Conservation (phyloP, 2,888 invertebrate species). For the Sarcophaga carnaria region DNA sequence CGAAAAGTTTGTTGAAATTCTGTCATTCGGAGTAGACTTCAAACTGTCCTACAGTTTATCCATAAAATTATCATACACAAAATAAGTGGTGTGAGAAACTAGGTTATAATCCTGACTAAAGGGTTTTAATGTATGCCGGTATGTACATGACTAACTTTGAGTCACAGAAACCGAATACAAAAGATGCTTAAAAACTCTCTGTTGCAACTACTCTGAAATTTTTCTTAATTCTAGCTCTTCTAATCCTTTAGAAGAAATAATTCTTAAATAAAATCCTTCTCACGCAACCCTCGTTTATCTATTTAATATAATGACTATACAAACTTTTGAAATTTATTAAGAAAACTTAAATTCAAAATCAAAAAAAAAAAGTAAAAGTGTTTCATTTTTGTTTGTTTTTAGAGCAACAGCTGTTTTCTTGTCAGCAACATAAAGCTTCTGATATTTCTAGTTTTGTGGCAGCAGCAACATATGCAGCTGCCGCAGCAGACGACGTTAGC, state of each 20-base stretch:
- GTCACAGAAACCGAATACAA: too few species aligned
- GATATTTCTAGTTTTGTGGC: slow-evolving; percentile 54
- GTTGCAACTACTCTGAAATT: too few species aligned
- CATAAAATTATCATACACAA: too few species aligned
- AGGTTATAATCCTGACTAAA: too few species aligned
- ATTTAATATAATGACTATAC: slow-evolving; percentile 12
- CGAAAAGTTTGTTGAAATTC: too few species aligned
- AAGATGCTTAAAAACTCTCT: too few species aligned
- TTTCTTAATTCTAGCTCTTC: too few species aligned
- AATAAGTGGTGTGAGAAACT: too few species aligned
- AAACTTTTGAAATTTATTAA: not conserved
- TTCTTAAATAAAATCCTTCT: not conserved
- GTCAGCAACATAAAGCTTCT: slow-evolving; percentile 57
- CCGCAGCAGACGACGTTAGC: slow-evolving; percentile 46
- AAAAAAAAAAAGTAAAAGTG: slow-evolving; percentile 59
- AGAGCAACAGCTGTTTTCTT: slow-evolving; percentile 62
- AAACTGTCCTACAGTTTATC: too few species aligned
- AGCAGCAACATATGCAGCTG: slow-evolving; percentile 44
- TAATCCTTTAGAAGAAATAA: not conserved
- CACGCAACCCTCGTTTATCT: not conserved
- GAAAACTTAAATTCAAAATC: not conserved
- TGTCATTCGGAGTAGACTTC: too few species aligned
- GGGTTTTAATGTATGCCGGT: too few species aligned
- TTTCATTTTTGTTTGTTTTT: slow-evolving; percentile 51
- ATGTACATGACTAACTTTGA: too few species aligned